Base-by-base conservation (phyloP, 92 coral and sea anemone genomes). In the Heliopora coerulea region DNA sequence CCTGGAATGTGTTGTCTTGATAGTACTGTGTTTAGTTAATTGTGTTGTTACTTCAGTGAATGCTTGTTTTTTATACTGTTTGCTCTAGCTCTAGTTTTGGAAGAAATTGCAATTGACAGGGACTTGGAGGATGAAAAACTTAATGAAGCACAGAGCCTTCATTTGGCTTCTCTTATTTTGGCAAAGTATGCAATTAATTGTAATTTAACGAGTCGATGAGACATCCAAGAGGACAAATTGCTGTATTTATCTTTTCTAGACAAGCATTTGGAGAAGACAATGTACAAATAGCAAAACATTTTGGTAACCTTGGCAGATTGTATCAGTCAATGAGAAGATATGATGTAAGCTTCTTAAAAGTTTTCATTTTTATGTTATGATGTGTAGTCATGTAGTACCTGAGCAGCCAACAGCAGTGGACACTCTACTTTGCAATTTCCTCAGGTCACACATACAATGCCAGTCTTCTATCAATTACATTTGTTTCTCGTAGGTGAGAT, bases 241-340 rank as follows among this genome's bases (percentile, higher is more conserved):
- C n/a, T 11, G 42, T 37, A 37, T 11, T 46, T 46, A 46, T 15
- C n/a, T 56, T 56, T 56, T 13, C 21, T 29, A 95, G 99, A 79
- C 86, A 87, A 88, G 91, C 99, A 10, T 95, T 95, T 82, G 99
- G 99, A 20, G 99, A 95, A 68, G 91, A 87, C 42, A 95, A 95
- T 57, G 96, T 95, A 34, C 99, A 95, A 63, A 95, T 96, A 52
- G 99, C 99, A 28, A 95, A 95, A 84, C 99, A 95, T 62, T 95
- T 88, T 86, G 99, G 99, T 24, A 95, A 95, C 52, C 80, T 95
- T 25, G 99, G 99, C 40, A 85, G 99, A 19, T 88, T 95, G 23
- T 95, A 90, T 79, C 99, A 95, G 62, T 95, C 99, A n/a, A 95
- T 95, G 99, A 85, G 88, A 79, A 79, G 90, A 86, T 95, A 88